Evolutionary conservation across 1,140 invertebrate genomes (phyloP).

Genomic region (Eueides isabella): DNA sequence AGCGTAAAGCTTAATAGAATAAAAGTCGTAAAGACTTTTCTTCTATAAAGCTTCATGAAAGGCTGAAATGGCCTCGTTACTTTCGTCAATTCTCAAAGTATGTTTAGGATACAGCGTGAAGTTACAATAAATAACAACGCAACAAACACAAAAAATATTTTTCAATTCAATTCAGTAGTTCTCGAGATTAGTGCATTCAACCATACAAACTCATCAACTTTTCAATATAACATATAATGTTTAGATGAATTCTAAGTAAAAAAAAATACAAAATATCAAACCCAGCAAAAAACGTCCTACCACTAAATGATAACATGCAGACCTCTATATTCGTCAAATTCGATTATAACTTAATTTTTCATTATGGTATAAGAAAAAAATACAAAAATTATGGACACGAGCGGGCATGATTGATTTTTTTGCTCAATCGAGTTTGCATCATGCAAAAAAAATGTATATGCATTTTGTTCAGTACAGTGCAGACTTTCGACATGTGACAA

Average conservation of each 20-base stretch:
- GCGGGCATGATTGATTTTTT: conserved; percentile 66
- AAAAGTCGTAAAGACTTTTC: no score
- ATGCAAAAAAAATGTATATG: conserved; percentile 57
- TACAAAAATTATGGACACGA: conserved; percentile 53
- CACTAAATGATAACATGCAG: conserved; percentile 2
- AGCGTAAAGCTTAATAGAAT: no score
- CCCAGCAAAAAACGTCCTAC: conserved; percentile 4
- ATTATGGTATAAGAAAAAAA: conserved; percentile 38
- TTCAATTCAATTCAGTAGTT: no score
- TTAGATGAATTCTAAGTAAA: neutral
- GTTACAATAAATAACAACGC: no score
- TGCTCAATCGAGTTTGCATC: conserved; percentile 44
- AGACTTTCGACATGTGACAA: conserved; percentile 15
- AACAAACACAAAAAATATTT: neutral
- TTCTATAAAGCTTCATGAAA: no score
- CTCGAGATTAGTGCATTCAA: no score
- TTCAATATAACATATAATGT: neutral
- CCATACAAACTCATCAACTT: no score
- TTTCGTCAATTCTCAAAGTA: no score
- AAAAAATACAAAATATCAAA: neutral
- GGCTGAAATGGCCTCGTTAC: no score
- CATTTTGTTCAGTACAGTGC: conserved; percentile 36
- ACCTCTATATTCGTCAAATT: conserved; percentile 27
- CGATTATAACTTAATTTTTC: conserved; percentile 40
- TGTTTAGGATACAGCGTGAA: no score